Evolutionary conservation across 2,888 invertebrate genomes (phyloP).

Genomic region (Linnaemya vulpina): DNA sequence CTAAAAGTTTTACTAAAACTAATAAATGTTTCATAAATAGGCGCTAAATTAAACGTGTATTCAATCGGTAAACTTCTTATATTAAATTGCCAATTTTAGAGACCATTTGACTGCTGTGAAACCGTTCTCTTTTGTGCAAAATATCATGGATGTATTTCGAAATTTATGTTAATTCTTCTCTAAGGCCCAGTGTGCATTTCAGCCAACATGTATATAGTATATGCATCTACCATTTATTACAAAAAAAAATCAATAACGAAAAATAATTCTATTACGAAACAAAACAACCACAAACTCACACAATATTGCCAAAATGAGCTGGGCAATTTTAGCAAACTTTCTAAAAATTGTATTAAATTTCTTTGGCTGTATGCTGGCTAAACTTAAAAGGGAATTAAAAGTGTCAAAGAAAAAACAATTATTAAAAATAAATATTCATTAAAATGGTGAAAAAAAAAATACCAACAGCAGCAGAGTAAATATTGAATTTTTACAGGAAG

Average conservation of each 20-base stretch:
- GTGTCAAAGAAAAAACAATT: conserved; percentile 53
- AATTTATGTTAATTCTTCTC: no score
- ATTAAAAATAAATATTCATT: conserved; percentile 31
- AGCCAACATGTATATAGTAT: neutral
- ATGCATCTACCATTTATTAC: neutral
- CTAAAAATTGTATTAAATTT: conserved; percentile 39
- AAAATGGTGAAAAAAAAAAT: conserved; percentile 24
- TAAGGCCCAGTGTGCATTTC: conserved; percentile 4
- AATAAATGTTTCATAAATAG: no score
- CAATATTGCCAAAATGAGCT: conserved; percentile 10
- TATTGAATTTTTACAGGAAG: conserved; percentile 44
- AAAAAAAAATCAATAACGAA: conserved; percentile 13
- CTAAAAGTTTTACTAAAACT: no score
- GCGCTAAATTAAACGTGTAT: no score
- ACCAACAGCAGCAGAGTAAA: conserved; percentile 21
- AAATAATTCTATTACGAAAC: conserved; percentile 45
- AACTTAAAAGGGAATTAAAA: conserved; percentile 58
- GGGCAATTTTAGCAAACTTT: conserved; percentile 24
- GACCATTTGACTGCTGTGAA: no score
- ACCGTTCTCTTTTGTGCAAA: no score
- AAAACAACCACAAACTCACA: neutral
- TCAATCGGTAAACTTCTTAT: no score
- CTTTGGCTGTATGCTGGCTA: conserved; percentile 33
- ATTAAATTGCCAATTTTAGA: no score
- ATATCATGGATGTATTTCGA: no score